Evolutionary conservation across 1,140 invertebrate genomes (phyloP).

Genomic region (Hyposmocoma kahamanoa): DNA sequence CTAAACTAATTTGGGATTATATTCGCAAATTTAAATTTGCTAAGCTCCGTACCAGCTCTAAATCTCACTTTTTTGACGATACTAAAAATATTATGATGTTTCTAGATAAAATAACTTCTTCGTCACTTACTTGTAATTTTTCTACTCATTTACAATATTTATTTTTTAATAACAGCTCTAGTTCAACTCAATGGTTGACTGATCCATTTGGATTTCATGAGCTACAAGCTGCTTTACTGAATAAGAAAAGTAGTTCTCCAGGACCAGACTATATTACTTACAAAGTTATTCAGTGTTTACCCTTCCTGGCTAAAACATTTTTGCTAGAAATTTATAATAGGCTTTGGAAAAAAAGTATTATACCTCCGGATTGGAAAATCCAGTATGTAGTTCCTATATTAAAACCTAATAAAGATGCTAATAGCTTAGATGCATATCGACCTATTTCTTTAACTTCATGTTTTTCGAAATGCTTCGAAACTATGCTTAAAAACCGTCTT

Average conservation of each 20-base stretch:
- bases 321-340: not conserved
- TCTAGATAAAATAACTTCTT: not conserved
- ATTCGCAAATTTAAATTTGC: not conserved
- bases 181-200: not conserved
- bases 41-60: not conserved
- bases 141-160: no score
- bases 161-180: not conserved
- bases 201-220: not conserved
- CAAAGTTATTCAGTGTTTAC: not conserved
- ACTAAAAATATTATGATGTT: not conserved
- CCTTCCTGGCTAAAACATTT: not conserved
- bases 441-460: conserved; percentile 6
- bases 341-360: not conserved
- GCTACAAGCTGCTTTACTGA: not conserved
- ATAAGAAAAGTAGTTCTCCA: not conserved
- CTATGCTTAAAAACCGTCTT: conserved; percentile 4
- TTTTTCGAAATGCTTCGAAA: conserved; percentile 5
- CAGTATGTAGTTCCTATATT: conserved; percentile 3
- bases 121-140: not conserved
- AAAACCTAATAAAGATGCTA: conserved; percentile 4
- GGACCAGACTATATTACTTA: conserved; percentile 3
- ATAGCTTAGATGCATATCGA: not conserved
- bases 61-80: not conserved
- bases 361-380: not conserved
- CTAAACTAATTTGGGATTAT: not conserved